Evolutionary conservation across 1,140 invertebrate species (phyloP), one percentile per base, ranked within the genome.

Genomic region (Amphibalanus amphitrite): DNA sequence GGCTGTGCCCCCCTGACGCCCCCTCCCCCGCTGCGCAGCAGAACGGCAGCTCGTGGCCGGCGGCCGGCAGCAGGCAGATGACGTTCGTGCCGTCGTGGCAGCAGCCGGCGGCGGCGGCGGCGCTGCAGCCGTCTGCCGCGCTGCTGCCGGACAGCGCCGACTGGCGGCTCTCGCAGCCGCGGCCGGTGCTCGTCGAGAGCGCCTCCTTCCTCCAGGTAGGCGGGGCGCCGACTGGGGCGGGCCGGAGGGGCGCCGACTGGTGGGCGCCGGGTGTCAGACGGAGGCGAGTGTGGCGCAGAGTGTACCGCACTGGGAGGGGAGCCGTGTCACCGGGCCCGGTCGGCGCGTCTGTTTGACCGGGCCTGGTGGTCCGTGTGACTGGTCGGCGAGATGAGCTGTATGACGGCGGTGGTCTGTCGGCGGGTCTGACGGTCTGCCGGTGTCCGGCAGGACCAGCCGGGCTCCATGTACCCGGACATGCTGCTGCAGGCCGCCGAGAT

Each of bases 31-130:
- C 1, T 65, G 29, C 70, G 15, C 47, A 29, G 47, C 47, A 59
- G 47, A 59, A 59, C 47, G 47, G 47, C 47, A 23, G 47, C 47
- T 59, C 47, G 47, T 59, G 47, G 47, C 47, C 47, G 47, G 23
- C 47, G 47, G 47, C 47, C 47, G 47, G 72, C 73, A 33, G 72
- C 59, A 26, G 73, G 64, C 28, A 33, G 28, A 67, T 67, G 65
- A 67, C 65, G 28, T 67, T 67, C 28, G 65, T 67, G n/a, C 65
- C 65, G n/a, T 67, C 65, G 17, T 67, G 65, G 65, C 65, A 26
- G 26, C 65, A 67, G 65, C 65, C 65, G n/a, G n/a, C 65, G 8
- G 65, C 64, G 23, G 64, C 65, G 28, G 65, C 28, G 8, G 65
- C 65, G 1, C 26, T 28, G 3, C 26, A 26, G 26, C 26, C 65